Percentiles rank a stretch among this genome's conserved stretches.
Conservation (phyloP, 2,797 vertebrate genomes). For the Picus viridis region DNA sequence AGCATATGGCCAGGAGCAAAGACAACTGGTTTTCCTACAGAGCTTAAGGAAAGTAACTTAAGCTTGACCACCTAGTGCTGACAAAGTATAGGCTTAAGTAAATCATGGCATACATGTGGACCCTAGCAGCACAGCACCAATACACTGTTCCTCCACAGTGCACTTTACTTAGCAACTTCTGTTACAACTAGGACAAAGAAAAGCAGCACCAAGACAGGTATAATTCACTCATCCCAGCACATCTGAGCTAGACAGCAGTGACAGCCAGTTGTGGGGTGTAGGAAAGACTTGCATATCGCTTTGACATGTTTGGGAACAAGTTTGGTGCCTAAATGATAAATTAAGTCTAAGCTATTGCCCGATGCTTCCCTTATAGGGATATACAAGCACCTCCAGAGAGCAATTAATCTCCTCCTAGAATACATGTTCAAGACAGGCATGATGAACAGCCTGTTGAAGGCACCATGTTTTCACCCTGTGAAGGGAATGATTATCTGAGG, state of each 20-base stretch:
- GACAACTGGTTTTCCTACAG: not conserved
- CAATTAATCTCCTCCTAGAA: conserved; percentile 10
- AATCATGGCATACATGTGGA: not conserved
- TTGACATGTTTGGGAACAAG: not conserved
- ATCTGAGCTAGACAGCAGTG: not conserved
- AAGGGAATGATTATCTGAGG: not conserved
- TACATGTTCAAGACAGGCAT: not conserved
- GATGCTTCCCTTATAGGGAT: not conserved
- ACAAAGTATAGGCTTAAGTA: not conserved
- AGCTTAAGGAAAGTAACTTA: conserved; percentile 18
- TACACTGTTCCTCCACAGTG: not conserved
- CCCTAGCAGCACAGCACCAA: not conserved
- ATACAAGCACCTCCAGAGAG: not conserved
- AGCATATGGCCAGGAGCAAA: not conserved
- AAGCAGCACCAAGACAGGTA: not conserved
- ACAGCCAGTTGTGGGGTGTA: not conserved
- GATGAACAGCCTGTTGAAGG: not conserved
- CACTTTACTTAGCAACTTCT: not conserved
- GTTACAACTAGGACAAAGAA: not conserved
- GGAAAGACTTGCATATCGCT: not conserved
- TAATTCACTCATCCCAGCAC: not conserved
- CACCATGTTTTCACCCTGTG: not conserved
- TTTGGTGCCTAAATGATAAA: not conserved
- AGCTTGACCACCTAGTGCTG: not conserved
- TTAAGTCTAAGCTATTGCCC: not conserved